Base-by-base conservation (phyloP, 2,888 invertebrate genomes). In the Apeira syringaria region DNA sequence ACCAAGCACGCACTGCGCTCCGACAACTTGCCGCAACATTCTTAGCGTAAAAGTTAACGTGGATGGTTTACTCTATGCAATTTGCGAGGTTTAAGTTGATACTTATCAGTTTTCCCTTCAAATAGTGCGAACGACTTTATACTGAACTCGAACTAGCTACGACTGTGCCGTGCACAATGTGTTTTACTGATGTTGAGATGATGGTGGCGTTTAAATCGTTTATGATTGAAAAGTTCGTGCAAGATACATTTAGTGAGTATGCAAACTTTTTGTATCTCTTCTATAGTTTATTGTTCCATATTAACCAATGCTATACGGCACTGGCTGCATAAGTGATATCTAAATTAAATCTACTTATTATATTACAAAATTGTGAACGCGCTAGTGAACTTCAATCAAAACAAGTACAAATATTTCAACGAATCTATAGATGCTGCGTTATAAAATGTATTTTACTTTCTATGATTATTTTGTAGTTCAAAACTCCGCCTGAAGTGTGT, bases 1-100 rank as follows among this genome's bases (percentile, higher is more conserved):
- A 79, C 83, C 83, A 83, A 84, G 78, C 84, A 77, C 74, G 80
- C 80, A 49, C 73, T 70, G 77, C 76, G 76, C 79, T 70, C 74
- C 80, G 75, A 77, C 83, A 61, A 79, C 84, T 84, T 74, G 70
- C 85, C 87, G 88, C 87, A 88, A 87, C 89, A 89, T 89, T 89
- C 89, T 83, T 88, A 86, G 81, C 74, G 89, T 88, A 89, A 89
- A 88, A 89, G 88, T 88, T 86, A 88, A 61, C 79, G 86, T 77
- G 87, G 71, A 84, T 81, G 89, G 89, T 88, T 85, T 87, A 87
- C 88, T 89, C 87, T 87, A 83, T 79, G 86, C 70, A 87, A 88
- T 88, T 77, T 88, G 88, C 85, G 83, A 83, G 75, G 85, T 74
- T 74, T 64, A 65, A 83, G 80, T 85, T 80, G 77, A 76, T 72